Evolutionary conservation across 2,888 invertebrate species (phyloP).

Genomic region (Dolichomitus sp.): DNA sequence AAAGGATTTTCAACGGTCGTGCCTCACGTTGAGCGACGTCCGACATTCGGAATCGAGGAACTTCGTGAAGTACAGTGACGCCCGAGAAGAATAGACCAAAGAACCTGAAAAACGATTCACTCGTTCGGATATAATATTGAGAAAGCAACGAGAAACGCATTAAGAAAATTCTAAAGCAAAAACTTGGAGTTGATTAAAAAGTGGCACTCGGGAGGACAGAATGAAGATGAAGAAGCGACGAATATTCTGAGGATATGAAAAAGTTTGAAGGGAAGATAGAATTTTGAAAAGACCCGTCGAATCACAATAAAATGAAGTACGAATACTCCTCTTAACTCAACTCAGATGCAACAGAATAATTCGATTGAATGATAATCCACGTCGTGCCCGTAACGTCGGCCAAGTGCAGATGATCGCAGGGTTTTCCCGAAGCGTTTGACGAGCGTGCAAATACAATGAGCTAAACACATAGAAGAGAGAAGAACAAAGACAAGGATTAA

Average conservation of each 20-base stretch:
- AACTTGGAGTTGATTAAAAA: not conserved
- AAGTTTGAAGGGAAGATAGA: no score
- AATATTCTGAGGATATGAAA: not conserved
- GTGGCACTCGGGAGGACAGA: not conserved
- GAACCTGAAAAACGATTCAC: not conserved
- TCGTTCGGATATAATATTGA: not conserved
- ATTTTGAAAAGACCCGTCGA: no score
- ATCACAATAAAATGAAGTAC: no score
- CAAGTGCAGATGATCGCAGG: slow-evolving; percentile 32
- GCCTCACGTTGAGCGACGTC: not conserved
- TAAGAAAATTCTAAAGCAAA: not conserved
- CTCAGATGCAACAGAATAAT: not conserved
- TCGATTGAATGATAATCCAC: not conserved
- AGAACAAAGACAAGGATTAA: slow-evolving; percentile 24
- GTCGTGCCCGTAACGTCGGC: not conserved
- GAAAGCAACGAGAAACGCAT: not conserved
- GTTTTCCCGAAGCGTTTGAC: slow-evolving; percentile 18
- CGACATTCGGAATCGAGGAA: not conserved
- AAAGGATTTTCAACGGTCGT: not conserved
- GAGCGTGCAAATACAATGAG: slow-evolving; percentile 24
- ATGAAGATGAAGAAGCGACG: slow-evolving; percentile 13
- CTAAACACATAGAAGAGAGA: slow-evolving; percentile 3
- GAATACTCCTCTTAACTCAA: not conserved
- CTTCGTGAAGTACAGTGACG: not conserved
- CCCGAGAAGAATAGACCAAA: not conserved